phyloP scores from a whole-genome alignment of 1,140 invertebrate species.

The Mamestra configurata region DNA sequence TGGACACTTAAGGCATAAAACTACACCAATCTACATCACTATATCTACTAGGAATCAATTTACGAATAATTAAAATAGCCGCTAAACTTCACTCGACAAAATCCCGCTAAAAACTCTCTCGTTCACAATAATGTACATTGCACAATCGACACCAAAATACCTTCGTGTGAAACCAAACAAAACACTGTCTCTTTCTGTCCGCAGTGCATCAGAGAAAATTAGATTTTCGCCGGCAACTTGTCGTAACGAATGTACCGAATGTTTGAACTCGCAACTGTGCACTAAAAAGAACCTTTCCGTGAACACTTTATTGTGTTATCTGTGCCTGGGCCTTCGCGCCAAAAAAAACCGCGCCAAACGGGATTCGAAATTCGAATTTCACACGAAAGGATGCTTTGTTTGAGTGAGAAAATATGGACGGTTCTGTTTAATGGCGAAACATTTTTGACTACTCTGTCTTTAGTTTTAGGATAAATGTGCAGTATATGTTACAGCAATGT shows the following conservation, averaged over 20 bases:
- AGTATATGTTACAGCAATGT: too few species aligned
- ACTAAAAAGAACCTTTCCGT: constrained; percentile 51
- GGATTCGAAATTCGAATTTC: constrained; percentile 39
- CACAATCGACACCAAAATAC: background rate
- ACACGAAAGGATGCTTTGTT: constrained; percentile 6
- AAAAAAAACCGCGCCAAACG: constrained; percentile 23
- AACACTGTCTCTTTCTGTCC: constrained; percentile 7
- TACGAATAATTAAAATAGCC: too few species aligned
- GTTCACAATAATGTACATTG: background rate
- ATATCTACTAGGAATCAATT: too few species aligned
- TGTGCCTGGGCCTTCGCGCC: constrained; percentile 39
- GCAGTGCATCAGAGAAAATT: constrained; percentile 55
- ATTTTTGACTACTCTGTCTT: background rate
- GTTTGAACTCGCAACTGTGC: constrained; percentile 57
- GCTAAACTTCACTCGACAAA: too few species aligned
- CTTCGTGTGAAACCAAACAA: constrained; percentile 21
- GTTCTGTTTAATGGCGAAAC: background rate
- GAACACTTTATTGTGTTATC: constrained; percentile 60
- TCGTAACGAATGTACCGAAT: constrained; percentile 57
- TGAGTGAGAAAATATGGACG: background rate
- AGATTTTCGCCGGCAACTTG: constrained; percentile 54
- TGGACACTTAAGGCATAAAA: too few species aligned
- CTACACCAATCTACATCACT: too few species aligned
- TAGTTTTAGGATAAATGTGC: background rate
- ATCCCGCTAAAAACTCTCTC: background rate